Conservation (phyloP, 1,140 invertebrate species). For the Adoxophyes honmai region DNA sequence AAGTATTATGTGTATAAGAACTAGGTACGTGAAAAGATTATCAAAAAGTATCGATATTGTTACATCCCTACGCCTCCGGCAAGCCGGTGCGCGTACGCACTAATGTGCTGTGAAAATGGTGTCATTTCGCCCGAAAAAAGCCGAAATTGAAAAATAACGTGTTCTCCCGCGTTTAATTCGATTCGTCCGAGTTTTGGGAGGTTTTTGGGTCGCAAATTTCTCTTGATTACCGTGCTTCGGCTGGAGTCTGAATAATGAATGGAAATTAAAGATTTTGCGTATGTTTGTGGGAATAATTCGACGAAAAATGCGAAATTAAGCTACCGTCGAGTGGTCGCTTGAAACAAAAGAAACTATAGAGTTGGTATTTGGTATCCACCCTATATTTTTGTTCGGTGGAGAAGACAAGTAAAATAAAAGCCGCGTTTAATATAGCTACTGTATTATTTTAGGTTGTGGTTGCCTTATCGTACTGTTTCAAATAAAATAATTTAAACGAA, state of each 20-base stretch:
- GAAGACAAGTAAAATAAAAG: neutral
- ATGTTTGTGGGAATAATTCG: conserved; percentile 5
- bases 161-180: neutral
- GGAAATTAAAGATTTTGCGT: conserved; percentile 11
- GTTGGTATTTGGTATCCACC: too few relatives aligned
- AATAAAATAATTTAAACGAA: conserved; percentile 17
- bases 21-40: too few relatives aligned
- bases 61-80: neutral
- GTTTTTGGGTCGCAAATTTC: conserved; percentile 11
- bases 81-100: conserved; percentile 20
- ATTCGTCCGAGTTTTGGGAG: conserved; percentile 2
- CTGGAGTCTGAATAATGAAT: neutral
- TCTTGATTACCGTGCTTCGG: conserved; percentile 13
- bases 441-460: conserved; percentile 1
- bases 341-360: too few relatives aligned
- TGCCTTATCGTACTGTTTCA: neutral
- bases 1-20: too few relatives aligned
- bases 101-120: conserved; percentile 23
- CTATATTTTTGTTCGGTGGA: too few relatives aligned
- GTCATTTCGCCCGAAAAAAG: conserved; percentile 16
- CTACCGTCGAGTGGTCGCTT: neutral
- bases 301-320: conserved; percentile 1
- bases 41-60: neutral
- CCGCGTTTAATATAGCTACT: neutral
- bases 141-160: conserved; percentile 11